Conservation (phyloP, 2,888 invertebrate species). For the Norana najaformis region DNA sequence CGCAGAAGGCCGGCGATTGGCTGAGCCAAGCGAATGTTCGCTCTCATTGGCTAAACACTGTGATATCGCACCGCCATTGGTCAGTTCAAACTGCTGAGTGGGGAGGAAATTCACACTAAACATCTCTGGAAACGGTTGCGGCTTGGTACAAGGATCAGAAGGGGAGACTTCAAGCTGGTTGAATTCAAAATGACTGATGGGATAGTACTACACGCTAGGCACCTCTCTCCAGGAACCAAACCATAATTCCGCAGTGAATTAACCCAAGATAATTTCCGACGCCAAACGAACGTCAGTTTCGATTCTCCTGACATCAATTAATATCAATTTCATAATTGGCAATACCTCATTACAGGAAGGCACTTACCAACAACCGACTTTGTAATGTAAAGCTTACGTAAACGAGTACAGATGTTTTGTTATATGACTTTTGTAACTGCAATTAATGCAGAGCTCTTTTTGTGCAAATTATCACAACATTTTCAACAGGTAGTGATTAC, state of each 20-base stretch:
- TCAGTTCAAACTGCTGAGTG: background rate
- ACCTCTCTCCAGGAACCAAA: background rate
- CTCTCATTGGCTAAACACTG: background rate
- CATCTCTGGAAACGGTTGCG: background rate
- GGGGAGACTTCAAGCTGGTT: background rate
- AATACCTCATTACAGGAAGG: background rate
- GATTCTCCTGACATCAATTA: background rate
- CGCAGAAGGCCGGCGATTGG: background rate
- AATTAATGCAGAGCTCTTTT: too few species aligned
- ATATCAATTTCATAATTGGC: background rate
- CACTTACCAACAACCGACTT: background rate
- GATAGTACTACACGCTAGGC: background rate
- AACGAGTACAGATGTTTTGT: background rate
- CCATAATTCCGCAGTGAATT: background rate
- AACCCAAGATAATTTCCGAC: background rate
- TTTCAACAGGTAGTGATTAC: too few species aligned
- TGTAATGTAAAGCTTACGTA: too few species aligned
- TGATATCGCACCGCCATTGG: background rate
- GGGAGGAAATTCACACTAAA: background rate
- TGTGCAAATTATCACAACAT: too few species aligned
- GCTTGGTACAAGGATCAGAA: background rate
- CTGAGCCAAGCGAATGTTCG: background rate
- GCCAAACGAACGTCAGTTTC: background rate
- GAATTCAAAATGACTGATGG: background rate
- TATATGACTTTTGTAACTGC: too few species aligned